Percentiles rank a stretch among this genome's conserved stretches.
Evolutionary conservation across 2,113 vertebrate genomes (phyloP).

Genomic region (Catharus bicknelli): DNA sequence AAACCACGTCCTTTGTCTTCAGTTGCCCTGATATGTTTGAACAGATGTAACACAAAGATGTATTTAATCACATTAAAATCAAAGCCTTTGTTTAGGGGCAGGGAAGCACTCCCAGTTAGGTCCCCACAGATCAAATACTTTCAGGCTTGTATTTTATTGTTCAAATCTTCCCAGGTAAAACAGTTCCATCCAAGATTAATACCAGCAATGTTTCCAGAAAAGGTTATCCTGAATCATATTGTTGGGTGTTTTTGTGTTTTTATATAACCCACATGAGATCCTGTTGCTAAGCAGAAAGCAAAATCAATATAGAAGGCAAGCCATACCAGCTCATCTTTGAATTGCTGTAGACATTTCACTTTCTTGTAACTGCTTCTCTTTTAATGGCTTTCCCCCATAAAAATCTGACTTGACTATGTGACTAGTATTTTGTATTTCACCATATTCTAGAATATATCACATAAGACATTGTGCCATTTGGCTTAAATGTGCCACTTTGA

Average conservation of each 20-base stretch:
- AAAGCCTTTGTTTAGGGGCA: neutral
- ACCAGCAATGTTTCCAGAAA: neutral
- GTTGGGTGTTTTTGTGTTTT: neutral
- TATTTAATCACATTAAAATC: slow-evolving; percentile 27
- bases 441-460: neutral
- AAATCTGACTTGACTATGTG: neutral
- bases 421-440: neutral
- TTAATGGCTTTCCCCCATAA: neutral
- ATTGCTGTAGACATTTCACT: neutral
- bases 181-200: neutral
- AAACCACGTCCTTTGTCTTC: neutral
- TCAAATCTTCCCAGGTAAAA: neutral
- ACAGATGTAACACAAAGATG: slow-evolving; percentile 5
- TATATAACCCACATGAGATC: neutral
- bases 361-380: neutral
- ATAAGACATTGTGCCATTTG: neutral
- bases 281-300: slow-evolving; percentile 52
- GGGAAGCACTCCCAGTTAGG: neutral
- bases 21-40: slow-evolving; percentile 9
- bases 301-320: slow-evolving; percentile 32
- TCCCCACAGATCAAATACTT: neutral
- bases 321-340: neutral
- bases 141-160: neutral
- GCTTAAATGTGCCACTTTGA: neutral
- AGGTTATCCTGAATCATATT: neutral